phyloP scores from a whole-genome alignment of 2,797 vertebrate species.

The Eupleurogrammus muticus region DNA sequence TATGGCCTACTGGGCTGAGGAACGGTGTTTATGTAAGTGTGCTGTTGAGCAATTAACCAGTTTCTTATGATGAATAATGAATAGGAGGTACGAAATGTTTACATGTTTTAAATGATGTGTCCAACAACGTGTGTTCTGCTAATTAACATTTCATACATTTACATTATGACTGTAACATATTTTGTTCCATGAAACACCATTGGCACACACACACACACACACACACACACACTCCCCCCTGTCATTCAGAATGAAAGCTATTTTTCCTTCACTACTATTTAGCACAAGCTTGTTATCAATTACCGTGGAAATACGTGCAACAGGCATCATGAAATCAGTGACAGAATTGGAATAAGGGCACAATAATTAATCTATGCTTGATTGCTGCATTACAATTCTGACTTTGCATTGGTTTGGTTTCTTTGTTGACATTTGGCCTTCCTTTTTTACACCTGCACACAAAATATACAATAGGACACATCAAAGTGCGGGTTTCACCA shows the following conservation, averaged over 20 bases:
- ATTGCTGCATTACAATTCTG: conserved; percentile 5
- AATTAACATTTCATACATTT: no score
- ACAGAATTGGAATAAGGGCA: not conserved
- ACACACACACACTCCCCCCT: no score
- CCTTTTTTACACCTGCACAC: conserved; percentile 28
- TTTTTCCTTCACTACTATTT: not conserved
- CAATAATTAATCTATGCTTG: not conserved
- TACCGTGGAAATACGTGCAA: not conserved
- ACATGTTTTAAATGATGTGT: no score
- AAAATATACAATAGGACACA: conserved; percentile 41
- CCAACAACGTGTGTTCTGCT: no score
- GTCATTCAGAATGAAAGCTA: not conserved
- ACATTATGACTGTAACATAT: no score
- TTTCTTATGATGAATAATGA: no score
- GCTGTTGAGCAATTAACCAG: no score
- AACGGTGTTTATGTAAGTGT: no score
- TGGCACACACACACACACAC: no score
- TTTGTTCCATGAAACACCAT: no score
- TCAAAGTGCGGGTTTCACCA: conserved; percentile 57
- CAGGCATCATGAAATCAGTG: not conserved
- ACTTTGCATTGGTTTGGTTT: conserved; percentile 21
- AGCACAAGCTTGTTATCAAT: not conserved
- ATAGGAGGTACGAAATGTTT: no score
- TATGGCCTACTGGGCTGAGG: no score
- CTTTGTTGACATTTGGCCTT: conserved; percentile 36